Base-by-base conservation (phyloP, 2,113 vertebrate species). In the Chaetops frenatus region DNA sequence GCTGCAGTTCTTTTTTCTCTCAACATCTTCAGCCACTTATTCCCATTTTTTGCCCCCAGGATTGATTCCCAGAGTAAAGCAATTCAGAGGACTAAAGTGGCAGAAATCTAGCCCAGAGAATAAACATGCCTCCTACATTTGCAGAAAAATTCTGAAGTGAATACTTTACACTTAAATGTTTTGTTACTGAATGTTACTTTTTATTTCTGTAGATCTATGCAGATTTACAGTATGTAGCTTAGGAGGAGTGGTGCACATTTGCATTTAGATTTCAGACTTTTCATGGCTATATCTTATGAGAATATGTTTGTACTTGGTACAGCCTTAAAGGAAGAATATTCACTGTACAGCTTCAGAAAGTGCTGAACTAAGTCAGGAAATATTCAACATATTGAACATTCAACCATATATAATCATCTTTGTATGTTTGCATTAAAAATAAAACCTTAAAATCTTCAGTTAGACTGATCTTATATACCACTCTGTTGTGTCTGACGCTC, bases 31-130 rank as follows among this genome's bases (percentile, higher is more conserved):
- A 74, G 38, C 77, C 47, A 33, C 11, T 7, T 24, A 5, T 74
- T 71, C 38, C 47, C 5, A 1, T 40, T 53, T 29, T 10, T 2
- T 1, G 0, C 15, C 21, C 2, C 11, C 20, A 2, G 4, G 33
- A 35, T 6, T 72, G 19, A 10, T 78, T 77, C 66, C 73, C 76
- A 23, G 50, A 61, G 62, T 76, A 85, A 64, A 92, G 40, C 76
- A 84, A 19, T 78, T 89, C 27, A 33, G 47, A 79, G 50, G 67
- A 61, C 58, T 69, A 11, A 66, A 78, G n/a, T 50, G 31, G n/a
- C 24, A 77, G 57, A 88, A 76, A 24, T 45, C 22, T 88, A 80
- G 76, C 31, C 9, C n/a, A 69, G 35, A 64, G 40, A 74, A 86
- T 60, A 76, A 85, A 67, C 1, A 11, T 72, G 11, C 28, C 58